Evolutionary conservation across 1,140 invertebrate genomes (phyloP).

Genomic region (Portunus trituberculatus): DNA sequence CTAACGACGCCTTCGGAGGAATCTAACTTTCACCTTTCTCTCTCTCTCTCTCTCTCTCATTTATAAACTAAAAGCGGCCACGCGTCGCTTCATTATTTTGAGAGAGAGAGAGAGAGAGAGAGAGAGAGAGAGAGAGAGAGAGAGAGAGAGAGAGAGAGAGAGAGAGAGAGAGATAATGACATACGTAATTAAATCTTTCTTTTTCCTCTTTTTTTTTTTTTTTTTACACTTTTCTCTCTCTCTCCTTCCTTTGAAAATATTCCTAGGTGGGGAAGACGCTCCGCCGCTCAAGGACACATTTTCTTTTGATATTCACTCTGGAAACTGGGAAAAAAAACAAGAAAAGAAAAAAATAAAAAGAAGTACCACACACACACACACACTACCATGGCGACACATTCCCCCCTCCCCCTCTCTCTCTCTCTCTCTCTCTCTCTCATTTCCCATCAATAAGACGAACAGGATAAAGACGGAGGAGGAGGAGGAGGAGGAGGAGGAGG

Average conservation of each 20-base stretch:
- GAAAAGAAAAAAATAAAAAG: not conserved
- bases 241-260: no score
- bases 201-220: no score
- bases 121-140: constrained; percentile 28
- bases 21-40: not conserved
- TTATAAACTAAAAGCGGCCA: no score
- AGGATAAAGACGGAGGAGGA: not conserved
- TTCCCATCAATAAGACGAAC: not conserved
- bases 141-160: constrained; percentile 5
- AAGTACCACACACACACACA: not conserved
- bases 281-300: no score
- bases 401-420: not conserved
- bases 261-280: no score
- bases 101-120: constrained; percentile 27
- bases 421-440: not conserved
- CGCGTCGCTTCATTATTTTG: not conserved
- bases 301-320: no score
- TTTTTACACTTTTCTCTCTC: no score
- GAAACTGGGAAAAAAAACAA: not conserved
- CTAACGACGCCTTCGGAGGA: no score
- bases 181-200: no score
- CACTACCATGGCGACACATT: not conserved
- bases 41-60: constrained; percentile 8
- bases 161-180: no score
- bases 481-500: no score